phyloP scores from a whole-genome alignment of 2,888 invertebrate genomes.

The Siphlonurus alternatus region DNA sequence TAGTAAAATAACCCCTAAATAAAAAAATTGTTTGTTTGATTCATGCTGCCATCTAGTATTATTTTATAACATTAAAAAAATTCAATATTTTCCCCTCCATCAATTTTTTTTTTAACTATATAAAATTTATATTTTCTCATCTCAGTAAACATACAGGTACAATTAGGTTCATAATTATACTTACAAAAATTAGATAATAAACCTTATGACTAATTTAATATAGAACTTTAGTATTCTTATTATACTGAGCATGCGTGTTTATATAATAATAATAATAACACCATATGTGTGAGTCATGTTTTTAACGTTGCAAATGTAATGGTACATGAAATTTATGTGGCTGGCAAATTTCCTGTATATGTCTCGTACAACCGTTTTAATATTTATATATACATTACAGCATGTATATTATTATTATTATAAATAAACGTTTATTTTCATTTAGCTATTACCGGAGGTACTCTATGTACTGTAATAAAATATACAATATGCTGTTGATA shows the following conservation, averaged over 20 bases:
- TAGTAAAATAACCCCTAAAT: too few species aligned
- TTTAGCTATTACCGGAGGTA: too few species aligned
- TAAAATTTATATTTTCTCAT: neutral
- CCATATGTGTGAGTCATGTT: neutral
- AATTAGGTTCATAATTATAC: neutral
- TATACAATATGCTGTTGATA: too few species aligned
- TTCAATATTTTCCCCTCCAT: neutral
- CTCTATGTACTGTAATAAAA: too few species aligned
- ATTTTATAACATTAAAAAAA: neutral
- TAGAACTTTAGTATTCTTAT: neutral
- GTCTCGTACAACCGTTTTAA: too few species aligned
- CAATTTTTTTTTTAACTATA: too few species aligned
- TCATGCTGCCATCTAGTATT: neutral
- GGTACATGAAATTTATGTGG: neutral
- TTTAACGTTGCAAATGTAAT: neutral
- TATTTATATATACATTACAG: too few species aligned
- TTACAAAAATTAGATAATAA: neutral
- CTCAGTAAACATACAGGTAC: too few species aligned
- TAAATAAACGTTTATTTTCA: too few species aligned
- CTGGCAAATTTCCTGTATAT: neutral
- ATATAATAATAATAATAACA: too few species aligned
- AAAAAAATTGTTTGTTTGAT: too few species aligned
- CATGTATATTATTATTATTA: too few species aligned
- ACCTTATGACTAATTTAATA: neutral
- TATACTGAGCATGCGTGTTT: neutral